A percentile compares a stretch with the other conserved stretches of the same genome.
phyloP scores from a whole-genome alignment of 1,140 invertebrate species.

The Trichonephila clavata region DNA sequence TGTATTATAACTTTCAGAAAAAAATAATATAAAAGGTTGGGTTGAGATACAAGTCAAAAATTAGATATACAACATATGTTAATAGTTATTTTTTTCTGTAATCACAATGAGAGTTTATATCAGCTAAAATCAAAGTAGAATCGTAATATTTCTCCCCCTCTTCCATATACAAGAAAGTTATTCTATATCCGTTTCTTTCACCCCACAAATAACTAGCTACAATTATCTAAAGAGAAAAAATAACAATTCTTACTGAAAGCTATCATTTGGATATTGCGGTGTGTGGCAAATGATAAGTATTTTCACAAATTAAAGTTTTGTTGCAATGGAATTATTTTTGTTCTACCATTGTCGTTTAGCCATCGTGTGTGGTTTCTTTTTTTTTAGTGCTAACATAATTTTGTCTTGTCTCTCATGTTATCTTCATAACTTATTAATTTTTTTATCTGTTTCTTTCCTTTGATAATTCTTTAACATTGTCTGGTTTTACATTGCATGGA shows the following conservation, averaged over 20 bases:
- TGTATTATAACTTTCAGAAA: too few relatives aligned
- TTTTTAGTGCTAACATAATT: slow-evolving; percentile 25
- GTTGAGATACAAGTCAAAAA: too few relatives aligned
- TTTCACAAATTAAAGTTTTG: slow-evolving; percentile 45
- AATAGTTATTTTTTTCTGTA: background rate
- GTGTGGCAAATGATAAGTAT: slow-evolving; percentile 62
- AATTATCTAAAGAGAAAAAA: background rate
- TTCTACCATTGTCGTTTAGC: background rate
- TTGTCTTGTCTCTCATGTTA: background rate
- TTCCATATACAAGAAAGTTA: background rate
- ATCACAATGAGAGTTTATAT: background rate
- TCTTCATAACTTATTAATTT: background rate
- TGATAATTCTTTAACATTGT: too few relatives aligned
- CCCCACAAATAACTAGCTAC: background rate
- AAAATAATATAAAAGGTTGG: too few relatives aligned
- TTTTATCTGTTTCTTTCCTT: background rate
- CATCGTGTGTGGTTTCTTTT: slow-evolving; percentile 57
- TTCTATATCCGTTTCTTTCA: slow-evolving; percentile 40
- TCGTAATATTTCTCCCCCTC: background rate
- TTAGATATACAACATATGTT: too few relatives aligned
- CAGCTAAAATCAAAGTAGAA: background rate
- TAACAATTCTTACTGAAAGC: slow-evolving; percentile 20
- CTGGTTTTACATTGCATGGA: too few relatives aligned
- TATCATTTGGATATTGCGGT: slow-evolving; percentile 58
- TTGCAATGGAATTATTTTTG: background rate